Evolutionary conservation across 1,140 invertebrate species (phyloP).

Genomic region (Sycophila sp.): DNA sequence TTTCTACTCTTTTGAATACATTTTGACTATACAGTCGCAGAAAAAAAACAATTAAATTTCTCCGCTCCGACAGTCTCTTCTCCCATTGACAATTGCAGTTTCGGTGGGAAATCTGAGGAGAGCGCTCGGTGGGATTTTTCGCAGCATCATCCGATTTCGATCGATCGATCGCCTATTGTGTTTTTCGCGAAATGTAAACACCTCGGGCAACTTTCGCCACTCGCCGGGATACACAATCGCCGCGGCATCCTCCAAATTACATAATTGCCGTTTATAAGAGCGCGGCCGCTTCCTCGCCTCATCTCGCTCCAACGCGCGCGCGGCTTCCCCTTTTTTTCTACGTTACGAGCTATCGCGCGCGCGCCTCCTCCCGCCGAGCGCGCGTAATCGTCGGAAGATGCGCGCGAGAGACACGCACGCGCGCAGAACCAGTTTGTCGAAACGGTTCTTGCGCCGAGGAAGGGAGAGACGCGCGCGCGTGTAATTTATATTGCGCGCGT

Average conservation of each 20-base stretch:
- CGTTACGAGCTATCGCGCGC: neutral
- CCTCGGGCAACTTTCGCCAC: neutral
- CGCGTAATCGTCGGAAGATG: too few species aligned
- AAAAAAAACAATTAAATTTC: too few species aligned
- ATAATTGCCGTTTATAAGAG: conserved; percentile 17
- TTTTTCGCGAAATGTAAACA: conserved; percentile 20
- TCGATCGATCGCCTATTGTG: too few species aligned
- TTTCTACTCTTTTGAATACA: too few species aligned
- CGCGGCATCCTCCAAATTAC: neutral
- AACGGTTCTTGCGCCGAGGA: conserved; percentile 39
- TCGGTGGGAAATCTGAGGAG: too few species aligned
- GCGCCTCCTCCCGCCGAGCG: neutral
- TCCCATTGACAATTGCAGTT: too few species aligned
- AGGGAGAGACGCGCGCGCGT: neutral
- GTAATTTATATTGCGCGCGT: conserved; percentile 25
- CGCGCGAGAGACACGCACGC: too few species aligned
- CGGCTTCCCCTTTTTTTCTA: conserved; percentile 8
- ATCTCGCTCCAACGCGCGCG: neutral
- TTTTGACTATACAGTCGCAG: too few species aligned
- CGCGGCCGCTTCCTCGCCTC: conserved; percentile 13
- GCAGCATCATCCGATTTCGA: too few species aligned
- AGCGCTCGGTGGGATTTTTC: too few species aligned
- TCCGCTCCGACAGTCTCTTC: too few species aligned
- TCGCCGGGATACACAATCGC: neutral
- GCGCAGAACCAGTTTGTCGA: conserved; percentile 24